Conservation (phyloP, 2,797 vertebrate genomes). For the Macrochelys suwanniensis region DNA sequence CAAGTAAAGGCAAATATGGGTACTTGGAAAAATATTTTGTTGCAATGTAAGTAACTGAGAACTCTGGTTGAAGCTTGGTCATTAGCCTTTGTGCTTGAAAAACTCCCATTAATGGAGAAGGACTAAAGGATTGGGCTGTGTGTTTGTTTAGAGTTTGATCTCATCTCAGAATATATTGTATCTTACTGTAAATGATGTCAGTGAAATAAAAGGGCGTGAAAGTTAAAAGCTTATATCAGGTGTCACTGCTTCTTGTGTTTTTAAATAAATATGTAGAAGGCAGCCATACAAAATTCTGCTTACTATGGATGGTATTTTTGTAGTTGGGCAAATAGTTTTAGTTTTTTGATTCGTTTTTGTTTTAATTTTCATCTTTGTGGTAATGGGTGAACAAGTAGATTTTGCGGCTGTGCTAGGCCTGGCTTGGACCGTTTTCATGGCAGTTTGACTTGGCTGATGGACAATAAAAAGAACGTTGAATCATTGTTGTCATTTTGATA, state of each 20-base stretch:
- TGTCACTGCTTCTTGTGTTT: neutral
- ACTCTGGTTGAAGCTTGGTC: neutral
- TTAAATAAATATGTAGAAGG: neutral
- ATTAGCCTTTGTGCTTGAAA: neutral
- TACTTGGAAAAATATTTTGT: conserved; percentile 14
- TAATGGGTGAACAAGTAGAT: neutral
- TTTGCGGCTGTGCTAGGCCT: neutral
- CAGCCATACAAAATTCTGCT: neutral
- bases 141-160: neutral
- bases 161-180: conserved; percentile 28
- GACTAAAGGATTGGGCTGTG: neutral
- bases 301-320: neutral
- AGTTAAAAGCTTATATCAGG: conserved; percentile 27
- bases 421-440: neutral
- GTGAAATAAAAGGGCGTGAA: neutral
- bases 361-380: neutral
- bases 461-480: neutral
- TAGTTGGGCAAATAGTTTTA: neutral
- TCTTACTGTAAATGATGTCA: neutral
- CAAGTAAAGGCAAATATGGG: neutral
- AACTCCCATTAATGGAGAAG: conserved; percentile 2
- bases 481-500: neutral
- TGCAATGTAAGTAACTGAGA: neutral
- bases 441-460: neutral
- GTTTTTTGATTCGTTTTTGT: neutral